Conservation (phyloP, 2,113 vertebrate species). For the Oenanthe oenanthe region DNA sequence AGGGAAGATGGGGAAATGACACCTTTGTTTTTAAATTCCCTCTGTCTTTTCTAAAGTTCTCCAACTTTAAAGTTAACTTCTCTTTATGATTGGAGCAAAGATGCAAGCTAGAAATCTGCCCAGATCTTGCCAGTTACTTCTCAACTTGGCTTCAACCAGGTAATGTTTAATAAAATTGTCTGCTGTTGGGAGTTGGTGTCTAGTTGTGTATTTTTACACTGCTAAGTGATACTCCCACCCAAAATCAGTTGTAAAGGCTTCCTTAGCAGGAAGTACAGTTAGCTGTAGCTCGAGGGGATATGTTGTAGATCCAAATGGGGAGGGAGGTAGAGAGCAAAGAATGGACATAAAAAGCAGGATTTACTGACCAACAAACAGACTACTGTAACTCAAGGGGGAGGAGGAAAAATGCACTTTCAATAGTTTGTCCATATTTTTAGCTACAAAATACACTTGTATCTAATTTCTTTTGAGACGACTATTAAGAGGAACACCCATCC, state of each 20-base stretch:
- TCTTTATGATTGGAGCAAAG: constrained; percentile 42
- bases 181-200: constrained; percentile 47
- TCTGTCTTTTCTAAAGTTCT: constrained; percentile 26
- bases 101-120: constrained; percentile 37
- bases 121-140: constrained; percentile 49
- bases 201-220: constrained; percentile 17
- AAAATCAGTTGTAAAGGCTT: constrained; percentile 38
- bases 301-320: constrained; percentile 22
- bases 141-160: constrained; percentile 49
- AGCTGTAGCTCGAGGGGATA: constrained; percentile 52
- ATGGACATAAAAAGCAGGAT: constrained; percentile 49
- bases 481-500: constrained; percentile 33
- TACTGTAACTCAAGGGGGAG: constrained; percentile 65
- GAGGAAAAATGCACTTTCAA: constrained; percentile 76
- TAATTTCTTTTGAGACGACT: not conserved
- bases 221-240: constrained; percentile 63
- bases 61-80: constrained; percentile 23
- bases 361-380: constrained; percentile 64
- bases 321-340: not conserved
- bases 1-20: not conserved
- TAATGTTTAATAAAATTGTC: not conserved
- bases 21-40: constrained; percentile 16
- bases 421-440: constrained; percentile 66
- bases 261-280: constrained; percentile 56
- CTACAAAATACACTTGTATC: constrained; percentile 45